These are phyloP conservation scores for Mirza zaza DNA, from an alignment of 2,113 vertebrate genomes.

Conservation along the genomic window DNA sequence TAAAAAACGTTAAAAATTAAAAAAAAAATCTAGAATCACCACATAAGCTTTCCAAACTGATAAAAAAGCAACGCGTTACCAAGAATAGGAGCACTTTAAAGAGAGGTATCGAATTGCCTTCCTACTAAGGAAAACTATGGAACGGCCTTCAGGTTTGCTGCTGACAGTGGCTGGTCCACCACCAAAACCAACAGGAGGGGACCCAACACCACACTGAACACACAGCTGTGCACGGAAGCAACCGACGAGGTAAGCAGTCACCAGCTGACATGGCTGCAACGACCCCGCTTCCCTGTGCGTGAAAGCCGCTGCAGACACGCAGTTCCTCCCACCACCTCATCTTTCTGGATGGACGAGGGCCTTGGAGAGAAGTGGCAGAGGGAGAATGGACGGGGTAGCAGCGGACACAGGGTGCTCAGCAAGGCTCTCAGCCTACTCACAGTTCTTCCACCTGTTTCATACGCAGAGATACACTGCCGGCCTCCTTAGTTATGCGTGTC, in stretches of 20 bases:
- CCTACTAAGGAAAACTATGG: neutral
- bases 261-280: neutral
- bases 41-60: neutral
- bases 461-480: constrained; percentile 99
- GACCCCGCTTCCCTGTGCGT: neutral
- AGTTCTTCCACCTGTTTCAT: constrained; percentile 99
- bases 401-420: constrained; percentile 76
- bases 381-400: constrained; percentile 61
- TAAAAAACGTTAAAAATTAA: neutral
- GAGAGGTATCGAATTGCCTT: neutral
- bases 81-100: neutral
- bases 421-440: constrained; percentile 93
- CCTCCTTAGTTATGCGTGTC: constrained; percentile 96
- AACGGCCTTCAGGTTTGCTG: neutral
- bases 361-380: constrained; percentile 1
- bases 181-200: neutral
- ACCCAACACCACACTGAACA: neutral
- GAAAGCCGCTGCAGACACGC: neutral
- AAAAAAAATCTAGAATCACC: neutral
- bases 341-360: neutral
- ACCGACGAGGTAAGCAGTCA: neutral
- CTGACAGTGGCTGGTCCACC: neutral
- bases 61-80: neutral
- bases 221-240: constrained; percentile 30
- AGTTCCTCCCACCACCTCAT: constrained; percentile 54